phyloP scores from a whole-genome alignment of 2,797 vertebrate species.

The Cryptoprocta ferox region DNA sequence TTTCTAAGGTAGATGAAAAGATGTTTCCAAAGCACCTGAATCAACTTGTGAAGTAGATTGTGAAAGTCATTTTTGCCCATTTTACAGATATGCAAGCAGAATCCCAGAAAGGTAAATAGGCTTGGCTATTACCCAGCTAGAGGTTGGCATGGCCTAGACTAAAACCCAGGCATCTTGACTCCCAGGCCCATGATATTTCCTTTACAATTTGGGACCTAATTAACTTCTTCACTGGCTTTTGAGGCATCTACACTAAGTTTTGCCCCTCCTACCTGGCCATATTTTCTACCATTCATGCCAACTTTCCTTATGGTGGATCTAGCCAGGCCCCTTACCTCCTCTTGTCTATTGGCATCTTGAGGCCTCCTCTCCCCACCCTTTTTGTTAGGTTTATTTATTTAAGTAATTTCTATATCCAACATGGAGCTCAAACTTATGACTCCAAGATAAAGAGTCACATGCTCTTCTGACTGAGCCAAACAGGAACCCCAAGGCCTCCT shows the following conservation, averaged over 20 bases:
- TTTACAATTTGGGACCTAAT: background rate
- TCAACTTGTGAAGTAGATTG: background rate
- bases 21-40: slow-evolving; percentile 33
- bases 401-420: background rate
- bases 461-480: background rate
- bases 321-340: background rate
- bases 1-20: slow-evolving; percentile 44
- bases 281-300: slow-evolving; percentile 18
- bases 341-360: background rate
- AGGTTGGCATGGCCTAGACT: background rate
- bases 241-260: background rate
- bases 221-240: slow-evolving; percentile 23
- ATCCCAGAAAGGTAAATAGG: background rate
- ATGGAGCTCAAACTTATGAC: background rate
- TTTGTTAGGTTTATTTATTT: background rate
- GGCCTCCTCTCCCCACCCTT: background rate
- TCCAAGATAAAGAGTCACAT: background rate
- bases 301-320: slow-evolving; percentile 5
- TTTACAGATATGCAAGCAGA: background rate
- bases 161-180: background rate
- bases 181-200: background rate
- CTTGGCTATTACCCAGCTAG: background rate
- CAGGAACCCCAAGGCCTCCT: background rate
- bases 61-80: background rate
- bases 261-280: background rate